These are phyloP conservation scores for Gorsachius goisagi DNA, from an alignment of 2,113 vertebrate genomes.

Conservation along the genomic window DNA sequence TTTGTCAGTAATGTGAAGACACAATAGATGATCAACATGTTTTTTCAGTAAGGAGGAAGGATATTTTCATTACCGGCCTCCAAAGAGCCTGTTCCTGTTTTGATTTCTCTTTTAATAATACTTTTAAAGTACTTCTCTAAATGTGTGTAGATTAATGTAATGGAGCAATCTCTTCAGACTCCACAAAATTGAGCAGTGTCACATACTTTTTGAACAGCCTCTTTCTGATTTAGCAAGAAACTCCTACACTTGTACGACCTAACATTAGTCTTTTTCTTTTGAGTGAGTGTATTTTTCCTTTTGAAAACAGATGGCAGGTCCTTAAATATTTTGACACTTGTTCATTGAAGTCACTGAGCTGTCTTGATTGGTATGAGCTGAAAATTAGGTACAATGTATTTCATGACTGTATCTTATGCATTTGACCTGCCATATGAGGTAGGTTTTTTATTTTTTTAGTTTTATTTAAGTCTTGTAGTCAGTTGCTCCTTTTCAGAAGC, in stretches of 20 bases:
- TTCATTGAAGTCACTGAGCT: background rate
- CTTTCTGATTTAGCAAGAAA: background rate
- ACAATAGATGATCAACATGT: background rate
- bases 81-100: conserved; percentile 36
- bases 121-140: background rate
- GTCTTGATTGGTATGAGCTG: background rate
- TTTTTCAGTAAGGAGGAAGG: conserved; percentile 27
- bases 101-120: conserved; percentile 3
- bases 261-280: background rate
- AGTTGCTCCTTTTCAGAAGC: background rate
- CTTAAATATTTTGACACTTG: background rate
- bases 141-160: background rate
- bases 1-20: background rate
- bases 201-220: background rate
- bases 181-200: background rate
- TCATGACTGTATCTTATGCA: background rate
- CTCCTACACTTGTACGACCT: background rate
- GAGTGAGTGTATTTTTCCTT: background rate
- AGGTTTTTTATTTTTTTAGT: background rate
- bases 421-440: background rate
- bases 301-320: background rate
- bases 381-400: background rate
- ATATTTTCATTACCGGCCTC: background rate
- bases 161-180: background rate
- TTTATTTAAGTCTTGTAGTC: background rate